Base-by-base conservation (phyloP, 2,113 vertebrate genomes). In the Leucopsar rothschildi region DNA sequence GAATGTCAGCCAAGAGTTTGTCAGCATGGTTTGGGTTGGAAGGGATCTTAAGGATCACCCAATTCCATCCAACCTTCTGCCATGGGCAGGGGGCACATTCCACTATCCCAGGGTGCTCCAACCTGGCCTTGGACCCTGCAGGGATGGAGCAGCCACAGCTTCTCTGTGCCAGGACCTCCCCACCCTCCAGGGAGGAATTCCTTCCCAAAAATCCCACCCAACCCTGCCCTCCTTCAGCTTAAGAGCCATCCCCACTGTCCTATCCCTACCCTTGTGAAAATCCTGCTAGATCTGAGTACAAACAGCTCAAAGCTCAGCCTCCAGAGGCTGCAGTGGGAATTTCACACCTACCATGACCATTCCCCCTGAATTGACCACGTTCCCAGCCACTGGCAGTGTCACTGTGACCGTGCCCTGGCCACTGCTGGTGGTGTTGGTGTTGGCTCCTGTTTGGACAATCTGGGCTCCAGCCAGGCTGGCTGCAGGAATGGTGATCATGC, bases 401-500 rank as follows among this genome's bases (percentile, higher is more conserved):
- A 99, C 99, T 6, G 99, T 99, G 78, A 99, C 99, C 66, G 99
- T 99, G 91, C 99, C 99, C 96, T 99, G 99, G 76, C 98, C 98
- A 76, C 99, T 99, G 93, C 99, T 99, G 71, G 98, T 99, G n/a
- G 99, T 99, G 82, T 98, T 99, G 88, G 99, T 99, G 96, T 98
- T 99, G 96, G 98, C 97, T 97, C 98, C 98, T 4, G 99, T 98
- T 96, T 99, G 99, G 65, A 99, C 99, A 81, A 99, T 99, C 95
- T 99, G 99, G 12, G 99, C 99, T 72, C 99, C 99, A 83, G 99
- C 99, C 98, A 99, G 97, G 92, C 99, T 99, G 96, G 99, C 98
- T 95, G 99, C 99, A 82, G 99, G 99, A 92, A 99, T 99, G 94
- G 99, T 99, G 98, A 99, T 99, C 99, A 99, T 99, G 98, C 99